Evolutionary conservation across 2,113 vertebrate genomes (phyloP), one percentile per base, ranked within the genome.

Genomic region (Tachysurus vachellii): DNA sequence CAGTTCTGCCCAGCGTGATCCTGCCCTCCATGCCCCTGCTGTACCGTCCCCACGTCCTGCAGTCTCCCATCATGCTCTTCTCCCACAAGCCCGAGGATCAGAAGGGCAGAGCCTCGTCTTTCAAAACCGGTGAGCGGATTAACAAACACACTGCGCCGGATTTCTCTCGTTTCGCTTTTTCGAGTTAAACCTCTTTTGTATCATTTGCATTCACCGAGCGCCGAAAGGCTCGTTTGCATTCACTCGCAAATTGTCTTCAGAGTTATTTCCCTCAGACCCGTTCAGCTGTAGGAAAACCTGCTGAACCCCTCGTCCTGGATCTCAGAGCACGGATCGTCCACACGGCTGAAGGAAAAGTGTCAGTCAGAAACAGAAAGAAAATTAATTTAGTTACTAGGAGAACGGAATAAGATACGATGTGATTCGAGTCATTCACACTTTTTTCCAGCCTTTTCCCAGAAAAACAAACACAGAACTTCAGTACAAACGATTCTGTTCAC

Each of bases 11-110:
- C 75, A 80, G 85, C 8, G 61, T 86, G 4, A 97, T 99, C 90
- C 94, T 99, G 70, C 96, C 96, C 87, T 95, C 96, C 0, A 94
- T 99, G 85, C 95, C 97, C 8, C 95, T 99, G 56, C 96, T 98
- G 92, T 99, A 97, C 91, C 92, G 96, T 77, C 95, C 98, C 44
- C 93, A 95, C 9, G 94, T 97, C 92, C 94, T 99, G 89, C 95
- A 95, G 87, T 96, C 96, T 89, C 91, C 95, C 11, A 95, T 99
- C 88, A 97, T 98, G 96, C 95, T 99, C 1, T 94, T 96, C 54
- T 89, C 96, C 4, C 86, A 93, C 64, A 90, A 95, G 62, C 92
- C 97, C 26, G 92, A 97, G 0, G 97, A 97, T 7, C 96, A 96
- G 54, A 88, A 93, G 95, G 94, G 95, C 95, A 73, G 93, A 91